These are phyloP conservation scores for Carapus acus DNA, from an alignment of 2,797 vertebrate genomes.

Conservation along the genomic window DNA sequence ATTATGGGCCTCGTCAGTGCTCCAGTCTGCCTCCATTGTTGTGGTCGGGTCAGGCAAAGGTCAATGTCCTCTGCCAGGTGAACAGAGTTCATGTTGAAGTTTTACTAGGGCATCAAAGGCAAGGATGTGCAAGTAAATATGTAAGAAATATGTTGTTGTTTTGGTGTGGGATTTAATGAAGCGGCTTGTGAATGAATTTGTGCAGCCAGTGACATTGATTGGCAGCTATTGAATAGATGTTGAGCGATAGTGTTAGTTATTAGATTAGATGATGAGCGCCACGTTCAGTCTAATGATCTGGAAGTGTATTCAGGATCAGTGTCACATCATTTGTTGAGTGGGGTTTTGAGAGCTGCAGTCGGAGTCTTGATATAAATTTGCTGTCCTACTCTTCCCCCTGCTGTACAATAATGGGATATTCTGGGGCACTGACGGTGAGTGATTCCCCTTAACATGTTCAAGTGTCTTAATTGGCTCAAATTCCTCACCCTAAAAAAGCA, in stretches of 20 bases:
- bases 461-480: too few relatives aligned
- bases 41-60: not conserved
- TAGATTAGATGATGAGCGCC: too few relatives aligned
- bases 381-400: constrained; percentile 60
- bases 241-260: not conserved
- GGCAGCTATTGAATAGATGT: not conserved
- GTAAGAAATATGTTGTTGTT: too few relatives aligned
- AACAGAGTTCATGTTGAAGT: not conserved
- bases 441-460: too few relatives aligned
- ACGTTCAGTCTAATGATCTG: not conserved
- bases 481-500: too few relatives aligned
- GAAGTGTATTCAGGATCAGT: not conserved
- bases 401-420: constrained; percentile 47
- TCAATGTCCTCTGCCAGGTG: not conserved
- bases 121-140: not conserved
- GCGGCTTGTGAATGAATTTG: too few relatives aligned
- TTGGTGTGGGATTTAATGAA: too few relatives aligned
- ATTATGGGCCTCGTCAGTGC: not conserved
- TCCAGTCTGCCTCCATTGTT: not conserved
- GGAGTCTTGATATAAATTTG: constrained; percentile 26
- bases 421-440: too few relatives aligned
- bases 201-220: too few relatives aligned
- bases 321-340: not conserved
- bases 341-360: not conserved
- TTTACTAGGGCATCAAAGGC: not conserved